These are phyloP conservation scores for Drosophila setosimentum DNA, from an alignment of 2,888 invertebrate species.

Conservation along the genomic window DNA sequence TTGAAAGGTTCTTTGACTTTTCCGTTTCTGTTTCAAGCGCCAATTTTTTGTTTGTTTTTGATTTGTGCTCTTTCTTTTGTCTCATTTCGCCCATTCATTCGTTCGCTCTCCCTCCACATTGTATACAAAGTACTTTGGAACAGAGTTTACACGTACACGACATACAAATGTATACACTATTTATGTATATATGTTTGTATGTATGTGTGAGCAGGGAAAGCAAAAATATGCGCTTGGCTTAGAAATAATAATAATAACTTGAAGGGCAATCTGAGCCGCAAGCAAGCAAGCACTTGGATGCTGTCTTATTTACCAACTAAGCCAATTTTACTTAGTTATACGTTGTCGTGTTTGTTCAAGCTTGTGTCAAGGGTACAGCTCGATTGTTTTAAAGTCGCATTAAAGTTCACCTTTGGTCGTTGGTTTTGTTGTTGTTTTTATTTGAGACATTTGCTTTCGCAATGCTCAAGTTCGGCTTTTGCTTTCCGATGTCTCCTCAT, in stretches of 20 bases:
- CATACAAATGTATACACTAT: not conserved
- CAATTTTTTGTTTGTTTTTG: slow-evolving; percentile 6
- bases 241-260: slow-evolving; percentile 19
- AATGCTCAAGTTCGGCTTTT: slow-evolving; percentile 64
- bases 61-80: slow-evolving; percentile 26
- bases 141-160: slow-evolving; percentile 14
- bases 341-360: slow-evolving; percentile 27
- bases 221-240: slow-evolving; percentile 8
- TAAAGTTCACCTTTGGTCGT: slow-evolving; percentile 47
- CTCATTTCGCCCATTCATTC: slow-evolving; percentile 17
- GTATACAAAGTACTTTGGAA: slow-evolving; percentile 7
- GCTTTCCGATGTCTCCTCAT: slow-evolving; percentile 72
- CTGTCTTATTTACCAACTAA: slow-evolving; percentile 18
- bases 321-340: slow-evolving; percentile 20
- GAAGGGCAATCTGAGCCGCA: slow-evolving; percentile 9
- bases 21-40: slow-evolving; percentile 34
- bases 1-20: slow-evolving; percentile 22
- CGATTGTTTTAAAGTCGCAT: slow-evolving; percentile 19
- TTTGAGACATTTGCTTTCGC: slow-evolving; percentile 71
- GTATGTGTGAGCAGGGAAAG: slow-evolving; percentile 2
- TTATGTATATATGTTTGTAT: slow-evolving; percentile 11
- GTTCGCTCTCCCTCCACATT: not conserved
- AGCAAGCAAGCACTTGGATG: slow-evolving; percentile 8
- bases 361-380: slow-evolving; percentile 57
- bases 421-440: slow-evolving; percentile 37